Base-by-base conservation (phyloP, 2,797 vertebrate genomes). In the Sebastiscus tertius region DNA sequence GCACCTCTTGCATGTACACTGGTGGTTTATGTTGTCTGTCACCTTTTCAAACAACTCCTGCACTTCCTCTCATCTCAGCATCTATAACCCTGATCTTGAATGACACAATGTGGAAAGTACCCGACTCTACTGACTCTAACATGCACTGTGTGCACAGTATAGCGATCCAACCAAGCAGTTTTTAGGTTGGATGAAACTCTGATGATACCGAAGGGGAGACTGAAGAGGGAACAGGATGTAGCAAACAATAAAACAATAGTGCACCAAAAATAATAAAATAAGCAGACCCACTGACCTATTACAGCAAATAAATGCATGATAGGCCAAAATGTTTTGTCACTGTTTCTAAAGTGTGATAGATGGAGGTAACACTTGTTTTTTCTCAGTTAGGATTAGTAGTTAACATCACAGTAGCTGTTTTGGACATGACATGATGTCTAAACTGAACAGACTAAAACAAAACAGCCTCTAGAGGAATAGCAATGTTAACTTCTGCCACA, bases 161-260 rank as follows among this genome's bases (percentile, higher is more conserved):
- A 67, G 24, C 4, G 7, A 27, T 65, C 24, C 33, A 79, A 26
- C 24, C 13, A 42, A 33, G 59, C n/a, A 5, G 54, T 36, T 84
- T 83, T 49, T 62, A 58, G 54, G 59, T 55, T 71, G 65, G 46
- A 81, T 77, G 68, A 68, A 70, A 62, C 16, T 29, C 2, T 76
- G 66, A 86, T 70, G 67, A 79, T 8, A 56, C 84, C 33, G 46
- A 39, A 36, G 61, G 61, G 69, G 55, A 52, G 49, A 39, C 56
- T 71, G 46, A 74, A 26, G 59, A 70, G 75, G 77, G 77, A 77
- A 77, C 79, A 89, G 88, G 89, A 90, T 85, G 83, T 82, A 60
- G 77, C 72, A 86, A 83, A 90, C 79, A 88, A 91, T 92, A 85
- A 84, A 83, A 89, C 86, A 91, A 88, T 87, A 81, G 75, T 46